Base-by-base conservation (phyloP, 2,797 vertebrate genomes). In the Melanotaenia nigrans region DNA sequence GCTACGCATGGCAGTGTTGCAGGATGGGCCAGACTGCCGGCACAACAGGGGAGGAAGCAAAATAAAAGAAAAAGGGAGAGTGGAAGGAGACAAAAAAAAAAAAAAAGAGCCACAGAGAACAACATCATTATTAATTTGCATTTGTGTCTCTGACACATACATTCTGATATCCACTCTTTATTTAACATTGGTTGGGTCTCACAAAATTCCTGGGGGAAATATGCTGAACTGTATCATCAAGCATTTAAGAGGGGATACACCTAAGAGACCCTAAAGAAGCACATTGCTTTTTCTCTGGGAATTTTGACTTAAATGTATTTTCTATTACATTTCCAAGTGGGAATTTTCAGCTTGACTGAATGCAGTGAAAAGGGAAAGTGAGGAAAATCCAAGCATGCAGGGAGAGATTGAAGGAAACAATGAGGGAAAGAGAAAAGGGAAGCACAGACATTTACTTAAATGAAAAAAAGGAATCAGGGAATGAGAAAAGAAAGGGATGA, bases 1-100 rank as follows among this genome's bases (percentile, higher is more conserved):
- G 79, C 71, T 8, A 69, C 63, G 59, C 36, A 33, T 77, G 77
- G 61, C 35, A 51, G 73, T 2, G 49, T 70, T 67, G 45, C 42
- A 24, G 73, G 68, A 68, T 1, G 16, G 68, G 49, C 60, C 71
- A 24, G 63, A 59, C 51, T 56, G 67, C 73, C 62, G 62, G 35
- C 58, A 61, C 71, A 68, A 36, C 58, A n/a, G 22, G 36, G 36
- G 56, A 77, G 55, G 22, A 22, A 58, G 12, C 12, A 51, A 64
- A 58, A 25, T 49, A 25, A 16, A 8, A 14, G 5, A 20, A 3
- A 24, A 47, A 11, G 8, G 35, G 24, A 33, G 42, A 3, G 25
- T 10, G 47, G 3, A 1, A 10, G 2, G 33, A 56, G 10, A 22
- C n/a, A 42, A 9, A 11, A 3, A 35, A 35, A 35, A 11, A 36